Evolutionary conservation across 2,888 invertebrate genomes (phyloP), one percentile per base, ranked within the genome.

Genomic region (Scaptomyza parva): DNA sequence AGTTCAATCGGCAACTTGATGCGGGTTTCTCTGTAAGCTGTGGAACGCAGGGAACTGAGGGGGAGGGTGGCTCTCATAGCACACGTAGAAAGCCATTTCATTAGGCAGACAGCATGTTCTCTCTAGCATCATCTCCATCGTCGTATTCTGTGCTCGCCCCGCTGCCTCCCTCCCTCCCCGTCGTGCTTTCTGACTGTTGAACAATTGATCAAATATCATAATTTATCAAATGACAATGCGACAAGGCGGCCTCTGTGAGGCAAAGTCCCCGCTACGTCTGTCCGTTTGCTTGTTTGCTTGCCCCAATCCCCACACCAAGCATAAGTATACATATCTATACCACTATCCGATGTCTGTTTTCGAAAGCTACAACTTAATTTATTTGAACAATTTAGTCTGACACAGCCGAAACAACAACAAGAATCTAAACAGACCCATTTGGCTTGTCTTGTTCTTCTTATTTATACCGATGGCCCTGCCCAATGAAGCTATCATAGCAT

Each of bases 151-250:
- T 55, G 47, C 3, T 33, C n/a, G n/a, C 5, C 28, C 9, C 28
- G 28, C 9, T 28, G 28, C 6, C n/a, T n/a, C 5, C 7, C n/a
- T n/a, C 68, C 4, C 5, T 9, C 65, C 47, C 80, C 77, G 66
- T 58, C 47, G 54, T 64, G 68, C 67, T 17, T 50, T 57, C 55
- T 61, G 75, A 60, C 71, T 55, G 70, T 65, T 84, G 77, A 88
- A 87, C 88, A 88, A 88, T 87, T 88, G 88, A 87, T 88, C 88
- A 88, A 88, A 88, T 88, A 88, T 82, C 86, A 84, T 86, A 88
- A 88, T 88, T 88, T 88, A 88, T 88, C 88, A 87, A 88, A 86
- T 84, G 87, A 84, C 86, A 85, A 87, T 81, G 76, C 79, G 72
- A 73, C 78, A 76, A 68, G 86, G 76, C 78, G 78, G 70, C 81